phyloP scores from a whole-genome alignment of 2,888 invertebrate genomes.

The Cephonodes hylas region DNA sequence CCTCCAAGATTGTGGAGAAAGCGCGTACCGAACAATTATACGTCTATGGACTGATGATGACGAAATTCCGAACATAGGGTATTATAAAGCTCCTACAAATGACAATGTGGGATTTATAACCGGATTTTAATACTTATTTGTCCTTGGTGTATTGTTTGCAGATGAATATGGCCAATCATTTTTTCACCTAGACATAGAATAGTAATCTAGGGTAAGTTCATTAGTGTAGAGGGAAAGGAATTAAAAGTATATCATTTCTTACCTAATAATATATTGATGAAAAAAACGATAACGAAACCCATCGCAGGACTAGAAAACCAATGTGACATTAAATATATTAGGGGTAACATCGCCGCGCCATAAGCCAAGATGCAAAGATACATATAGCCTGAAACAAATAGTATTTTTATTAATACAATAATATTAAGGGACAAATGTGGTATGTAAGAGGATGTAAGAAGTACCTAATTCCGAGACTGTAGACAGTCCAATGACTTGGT shows the following conservation, averaged over 20 bases:
- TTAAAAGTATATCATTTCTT: slow-evolving; percentile 41
- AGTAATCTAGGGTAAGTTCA: too few relatives aligned
- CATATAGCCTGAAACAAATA: slow-evolving; percentile 75
- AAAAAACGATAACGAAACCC: slow-evolving; percentile 87
- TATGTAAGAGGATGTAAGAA: neutral
- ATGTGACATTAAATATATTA: slow-evolving; percentile 86
- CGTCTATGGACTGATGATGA: too few relatives aligned
- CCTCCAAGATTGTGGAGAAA: too few relatives aligned
- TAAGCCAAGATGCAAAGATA: slow-evolving; percentile 84
- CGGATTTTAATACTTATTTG: too few relatives aligned
- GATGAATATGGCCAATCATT: too few relatives aligned
- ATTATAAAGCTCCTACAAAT: too few relatives aligned
- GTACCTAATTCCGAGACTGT: slow-evolving; percentile 76
- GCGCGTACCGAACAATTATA: too few relatives aligned
- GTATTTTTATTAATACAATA: neutral
- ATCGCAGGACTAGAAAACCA: slow-evolving; percentile 87
- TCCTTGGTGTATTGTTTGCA: too few relatives aligned
- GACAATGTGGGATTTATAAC: too few relatives aligned
- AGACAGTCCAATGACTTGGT: slow-evolving; percentile 83
- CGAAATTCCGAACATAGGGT: too few relatives aligned
- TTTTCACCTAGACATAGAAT: too few relatives aligned
- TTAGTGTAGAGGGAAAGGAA: too few relatives aligned
- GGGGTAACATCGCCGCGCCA: slow-evolving; percentile 86
- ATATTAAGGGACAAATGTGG: neutral
- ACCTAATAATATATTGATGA: slow-evolving; percentile 88